A percentile compares a stretch with the other conserved stretches of the same genome.
These are phyloP conservation scores for Chionodraco myersi DNA, from an alignment of 2,113 vertebrate genomes.

Conservation along the genomic window DNA sequence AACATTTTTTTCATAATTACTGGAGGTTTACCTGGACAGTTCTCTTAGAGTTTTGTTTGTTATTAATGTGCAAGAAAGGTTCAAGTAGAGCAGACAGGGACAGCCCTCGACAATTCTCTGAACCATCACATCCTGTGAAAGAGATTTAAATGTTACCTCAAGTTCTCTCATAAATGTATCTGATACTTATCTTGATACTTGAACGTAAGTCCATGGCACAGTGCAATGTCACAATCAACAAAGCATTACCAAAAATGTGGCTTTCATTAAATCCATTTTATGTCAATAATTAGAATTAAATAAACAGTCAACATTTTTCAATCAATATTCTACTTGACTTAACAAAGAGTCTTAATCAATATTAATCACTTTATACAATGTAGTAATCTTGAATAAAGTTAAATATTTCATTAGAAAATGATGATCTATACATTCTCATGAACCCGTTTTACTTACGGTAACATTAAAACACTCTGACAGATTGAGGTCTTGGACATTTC, in stretches of 20 bases:
- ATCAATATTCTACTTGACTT: not conserved
- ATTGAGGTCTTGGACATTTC: conserved; percentile 88
- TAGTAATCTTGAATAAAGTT: no score
- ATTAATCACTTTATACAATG: not conserved
- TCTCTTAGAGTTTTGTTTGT: conserved; percentile 82
- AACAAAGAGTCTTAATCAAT: not conserved
- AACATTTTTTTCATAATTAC: not conserved
- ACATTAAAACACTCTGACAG: conserved; percentile 85
- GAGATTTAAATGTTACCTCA: conserved; percentile 20
- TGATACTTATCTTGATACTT: not conserved
- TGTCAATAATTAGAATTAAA: not conserved
- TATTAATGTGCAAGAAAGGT: conserved; percentile 84
- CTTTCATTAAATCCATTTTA: not conserved
- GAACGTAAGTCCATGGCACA: not conserved
- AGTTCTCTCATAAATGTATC: not conserved
- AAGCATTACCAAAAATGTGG: not conserved
- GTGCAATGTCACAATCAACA: not conserved
- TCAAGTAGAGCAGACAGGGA: conserved; percentile 85
- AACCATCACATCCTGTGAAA: conserved; percentile 85
- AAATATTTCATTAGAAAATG: not conserved
- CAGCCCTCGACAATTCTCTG: conserved; percentile 84
- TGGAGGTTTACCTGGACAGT: conserved; percentile 82
- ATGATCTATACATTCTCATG: not conserved
- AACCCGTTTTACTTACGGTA: conserved; percentile 80
- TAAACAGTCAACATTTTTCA: not conserved